Conservation (phyloP, 2,888 invertebrate genomes). For the Euclidia mi region DNA sequence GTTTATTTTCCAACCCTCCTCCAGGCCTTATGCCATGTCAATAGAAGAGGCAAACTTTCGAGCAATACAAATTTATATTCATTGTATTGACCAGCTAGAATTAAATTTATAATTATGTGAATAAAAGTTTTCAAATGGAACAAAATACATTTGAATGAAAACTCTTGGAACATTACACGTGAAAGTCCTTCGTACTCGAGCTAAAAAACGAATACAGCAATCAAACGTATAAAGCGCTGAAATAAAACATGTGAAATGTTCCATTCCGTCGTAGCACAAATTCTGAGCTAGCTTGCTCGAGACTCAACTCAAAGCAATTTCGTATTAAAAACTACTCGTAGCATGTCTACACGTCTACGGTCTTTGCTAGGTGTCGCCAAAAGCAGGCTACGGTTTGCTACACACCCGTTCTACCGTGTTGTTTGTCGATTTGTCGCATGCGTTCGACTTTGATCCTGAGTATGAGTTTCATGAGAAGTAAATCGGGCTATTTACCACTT, state of each 20-base stretch:
- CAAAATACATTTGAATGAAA: too few species aligned
- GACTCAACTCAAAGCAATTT: slow-evolving; percentile 55
- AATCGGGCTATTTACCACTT: too few species aligned
- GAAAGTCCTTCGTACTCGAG: slow-evolving; percentile 7
- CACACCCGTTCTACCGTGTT: slow-evolving; percentile 3
- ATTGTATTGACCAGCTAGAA: too few species aligned
- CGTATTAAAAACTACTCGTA: slow-evolving; percentile 57
- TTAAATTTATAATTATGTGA: too few species aligned
- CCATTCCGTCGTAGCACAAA: slow-evolving; percentile 42
- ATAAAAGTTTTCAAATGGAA: too few species aligned
- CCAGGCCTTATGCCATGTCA: too few species aligned
- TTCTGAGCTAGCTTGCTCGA: slow-evolving; percentile 23
- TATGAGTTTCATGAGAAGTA: too few species aligned
- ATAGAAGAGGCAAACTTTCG: too few species aligned
- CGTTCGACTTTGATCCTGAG: too few species aligned
- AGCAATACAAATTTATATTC: too few species aligned
- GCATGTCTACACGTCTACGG: slow-evolving; percentile 54
- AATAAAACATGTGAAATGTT: slow-evolving; percentile 40
- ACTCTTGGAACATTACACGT: neutral
- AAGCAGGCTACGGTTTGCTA: slow-evolving; percentile 29
- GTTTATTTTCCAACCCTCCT: too few species aligned
- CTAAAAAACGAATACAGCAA: slow-evolving; percentile 38
- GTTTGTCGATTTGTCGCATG: slow-evolving; percentile 1
- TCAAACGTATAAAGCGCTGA: slow-evolving; percentile 41
- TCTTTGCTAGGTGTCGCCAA: slow-evolving; percentile 44